Conservation (phyloP, 2,888 invertebrate species). For the Stenoptilia bipunctidactyla region DNA sequence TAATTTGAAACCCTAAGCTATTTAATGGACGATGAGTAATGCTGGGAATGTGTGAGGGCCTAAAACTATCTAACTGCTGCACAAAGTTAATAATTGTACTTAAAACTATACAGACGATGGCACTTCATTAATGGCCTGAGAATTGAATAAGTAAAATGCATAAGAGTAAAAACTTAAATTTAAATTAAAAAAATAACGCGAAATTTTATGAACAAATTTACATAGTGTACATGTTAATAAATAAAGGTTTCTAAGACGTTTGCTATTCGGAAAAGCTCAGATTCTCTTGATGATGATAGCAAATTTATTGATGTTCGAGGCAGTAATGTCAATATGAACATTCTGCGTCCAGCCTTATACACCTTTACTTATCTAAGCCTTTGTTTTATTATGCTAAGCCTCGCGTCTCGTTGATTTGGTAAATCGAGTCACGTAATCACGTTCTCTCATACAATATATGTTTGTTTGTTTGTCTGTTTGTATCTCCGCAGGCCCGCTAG, state of each 20-base stretch:
- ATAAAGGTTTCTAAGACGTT: not conserved
- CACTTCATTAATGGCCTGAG: constrained; percentile 69
- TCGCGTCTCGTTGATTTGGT: constrained; percentile 63
- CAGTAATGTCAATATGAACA: constrained; percentile 12
- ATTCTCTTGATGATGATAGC: too few relatives aligned
- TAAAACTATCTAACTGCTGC: constrained; percentile 13
- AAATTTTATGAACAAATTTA: constrained; percentile 41
- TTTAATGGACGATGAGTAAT: not conserved
- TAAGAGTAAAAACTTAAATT: constrained; percentile 50
- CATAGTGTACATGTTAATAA: constrained; percentile 29
- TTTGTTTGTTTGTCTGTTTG: constrained; percentile 44
- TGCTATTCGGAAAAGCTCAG: too few relatives aligned
- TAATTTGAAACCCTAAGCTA: not conserved
- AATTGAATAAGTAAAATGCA: constrained; percentile 69
- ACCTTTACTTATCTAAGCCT: constrained; percentile 7
- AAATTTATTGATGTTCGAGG: constrained; percentile 20
- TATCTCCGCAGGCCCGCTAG: constrained; percentile 28
- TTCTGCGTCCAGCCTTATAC: constrained; percentile 2
- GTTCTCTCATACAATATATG: constrained; percentile 38
- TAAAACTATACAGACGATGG: constrained; percentile 64
- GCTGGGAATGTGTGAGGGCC: constrained; percentile 9
- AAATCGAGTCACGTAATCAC: constrained; percentile 68
- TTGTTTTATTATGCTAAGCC: constrained; percentile 49
- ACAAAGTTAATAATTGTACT: constrained; percentile 47
- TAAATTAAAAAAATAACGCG: constrained; percentile 42